Evolutionary conservation across 1,140 invertebrate species (phyloP), one percentile per base, ranked within the genome.

Genomic region (Xylocopa sonorina): DNA sequence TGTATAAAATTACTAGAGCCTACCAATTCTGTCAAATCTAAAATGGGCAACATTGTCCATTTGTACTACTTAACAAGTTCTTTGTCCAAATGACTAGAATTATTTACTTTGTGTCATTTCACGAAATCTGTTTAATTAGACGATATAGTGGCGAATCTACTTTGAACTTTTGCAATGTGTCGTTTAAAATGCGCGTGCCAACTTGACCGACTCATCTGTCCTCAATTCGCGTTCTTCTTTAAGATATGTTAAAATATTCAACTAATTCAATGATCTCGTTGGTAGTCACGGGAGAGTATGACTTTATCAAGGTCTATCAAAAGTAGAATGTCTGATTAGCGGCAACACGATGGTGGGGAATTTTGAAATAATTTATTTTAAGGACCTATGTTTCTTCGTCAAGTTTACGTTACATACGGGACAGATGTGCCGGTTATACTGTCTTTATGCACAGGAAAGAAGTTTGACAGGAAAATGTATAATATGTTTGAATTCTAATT

Each of bases 201-300:
- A 75, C 48, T 53, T 43, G 10, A 41, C 0, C 18, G 12, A 53
- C 1, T 16, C 34, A 16, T 29, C 14, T 10, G 24, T 74, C 34
- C 32, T 24, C 38, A 63, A 51, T 63, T 50, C 32, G 16, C 7
- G 27, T 24, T 14, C 24, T 3, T 46, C 41, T 62, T 34, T 63
- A 51, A 63, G 51, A 51, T 74, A n/a, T 63, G 58, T 46, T 62
- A 51, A 51, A 29, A n/a, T 74, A 63, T 77, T 63, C 55, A 57
- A 1, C 12, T n/a, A 43, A 32, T 63, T 29, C 14, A 38, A 10
- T 14, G 9, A 24, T 4, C 6, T 63, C 6, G 38, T 2, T 34
- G 14, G 5, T 16, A 43, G 14, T 21, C 24, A 27, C 14, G 41
- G 7, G 16, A 41, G 21, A 14, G 2, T 18, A 3, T 63, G 6